Base-by-base conservation (phyloP, 2,888 invertebrate genomes). In the Tiliacea aurago region DNA sequence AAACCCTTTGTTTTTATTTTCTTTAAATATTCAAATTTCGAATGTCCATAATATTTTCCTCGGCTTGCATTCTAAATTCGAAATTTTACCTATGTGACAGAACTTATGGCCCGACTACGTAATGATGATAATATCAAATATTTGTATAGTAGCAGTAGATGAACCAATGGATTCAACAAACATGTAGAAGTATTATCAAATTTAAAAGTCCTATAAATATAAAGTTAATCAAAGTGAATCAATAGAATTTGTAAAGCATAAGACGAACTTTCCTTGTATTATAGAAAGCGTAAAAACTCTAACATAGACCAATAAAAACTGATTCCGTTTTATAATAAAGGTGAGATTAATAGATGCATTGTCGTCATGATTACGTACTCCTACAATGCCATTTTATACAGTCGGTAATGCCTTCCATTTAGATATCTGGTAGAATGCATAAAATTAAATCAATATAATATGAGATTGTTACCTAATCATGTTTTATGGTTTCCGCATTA, bases 401-500 rank as follows among this genome's bases (percentile, higher is more conserved):
- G 51, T 55, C 61, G 55, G 73, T 81, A 70, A 74, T 74, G 70
- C 64, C 63, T 76, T 68, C 71, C 64, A 82, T 84, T 77, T 73
- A 59, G 66, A 83, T 80, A 78, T 77, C 70, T 79, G 33, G n/a
- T n/a, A 66, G 72, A 72, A 71, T 72, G 63, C 49, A 78, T 76
- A 74, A 61, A 43, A 71, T 62, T 73, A 55, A 63, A 70, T 75
- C 56, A 45, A 45, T 73, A 33, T 61, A 51, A 61, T 65, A 76
- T 49, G 33, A 59, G 51, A 63, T 45, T 64, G 73, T 87, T 88
- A 65, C 75, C 79, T 76, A 86, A 87, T 76, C 64, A 72, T 72
- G 49, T 68, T 76, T 80, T 78, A 81, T 67, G 71, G 73, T 85
- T 87, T 87, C 84, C 87, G 85, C 76, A 51, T 80, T 75, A 81